phyloP scores from a whole-genome alignment of 2,113 vertebrate species.

The Brachypodius melanocephalos region DNA sequence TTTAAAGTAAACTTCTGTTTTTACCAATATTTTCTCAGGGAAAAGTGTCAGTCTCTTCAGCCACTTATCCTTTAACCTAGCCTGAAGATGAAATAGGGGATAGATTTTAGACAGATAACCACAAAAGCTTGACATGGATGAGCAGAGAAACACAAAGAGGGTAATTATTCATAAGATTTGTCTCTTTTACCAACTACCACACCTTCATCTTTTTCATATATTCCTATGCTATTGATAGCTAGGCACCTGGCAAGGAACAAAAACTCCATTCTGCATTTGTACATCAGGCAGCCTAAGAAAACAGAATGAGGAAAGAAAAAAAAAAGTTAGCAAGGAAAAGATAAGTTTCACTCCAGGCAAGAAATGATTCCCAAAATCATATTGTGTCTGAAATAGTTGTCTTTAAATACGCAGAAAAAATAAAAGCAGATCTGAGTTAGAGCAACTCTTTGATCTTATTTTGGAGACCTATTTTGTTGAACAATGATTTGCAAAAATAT shows the following conservation, averaged over 20 bases:
- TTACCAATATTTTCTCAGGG: neutral
- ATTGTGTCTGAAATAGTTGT: neutral
- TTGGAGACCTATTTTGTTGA: neutral
- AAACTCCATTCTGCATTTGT: neutral
- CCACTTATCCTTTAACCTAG: neutral
- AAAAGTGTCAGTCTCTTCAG: neutral
- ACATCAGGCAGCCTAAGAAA: neutral
- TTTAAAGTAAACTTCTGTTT: neutral
- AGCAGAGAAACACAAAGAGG: conserved; percentile 20
- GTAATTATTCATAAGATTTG: neutral
- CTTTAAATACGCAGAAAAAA: neutral
- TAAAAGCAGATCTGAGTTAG: neutral
- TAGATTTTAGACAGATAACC: neutral
- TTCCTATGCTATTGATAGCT: neutral
- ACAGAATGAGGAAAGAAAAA: neutral
- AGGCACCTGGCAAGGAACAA: neutral
- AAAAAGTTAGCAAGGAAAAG: neutral
- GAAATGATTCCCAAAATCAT: neutral
- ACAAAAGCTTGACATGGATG: neutral
- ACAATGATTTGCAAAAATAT: neutral
- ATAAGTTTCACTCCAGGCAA: neutral
- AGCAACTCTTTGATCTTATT: neutral
- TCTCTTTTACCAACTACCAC: neutral
- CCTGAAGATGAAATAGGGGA: neutral
- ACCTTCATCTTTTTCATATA: neutral